Percentiles rank a stretch among this genome's conserved stretches.
phyloP scores from a whole-genome alignment of 2,113 vertebrate genomes.

The Xyrauchen texanus region DNA sequence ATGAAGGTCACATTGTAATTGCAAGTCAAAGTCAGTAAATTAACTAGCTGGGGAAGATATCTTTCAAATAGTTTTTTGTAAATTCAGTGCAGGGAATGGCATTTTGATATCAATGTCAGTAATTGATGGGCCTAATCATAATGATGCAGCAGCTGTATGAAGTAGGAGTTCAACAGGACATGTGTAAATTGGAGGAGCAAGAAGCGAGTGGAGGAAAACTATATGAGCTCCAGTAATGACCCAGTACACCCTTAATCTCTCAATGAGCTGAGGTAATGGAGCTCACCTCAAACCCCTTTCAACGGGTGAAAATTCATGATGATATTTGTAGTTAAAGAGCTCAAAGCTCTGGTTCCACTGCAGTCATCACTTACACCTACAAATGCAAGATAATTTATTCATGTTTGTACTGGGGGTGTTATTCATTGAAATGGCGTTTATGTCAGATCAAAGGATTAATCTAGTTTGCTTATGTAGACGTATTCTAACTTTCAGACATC shows the following conservation, averaged over 20 bases:
- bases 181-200: conserved; percentile 23
- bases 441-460: not conserved
- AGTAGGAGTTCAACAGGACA: conserved; percentile 18
- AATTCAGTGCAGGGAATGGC: conserved; percentile 25
- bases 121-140: conserved; percentile 23
- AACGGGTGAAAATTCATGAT: conserved; percentile 15
- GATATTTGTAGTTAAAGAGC: conserved; percentile 22
- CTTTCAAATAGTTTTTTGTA: conserved; percentile 4
- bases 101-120: conserved; percentile 15
- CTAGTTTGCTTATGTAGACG: no score
- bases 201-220: not conserved
- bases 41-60: conserved; percentile 34
- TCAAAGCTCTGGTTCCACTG: not conserved
- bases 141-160: conserved; percentile 19
- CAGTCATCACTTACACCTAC: conserved; percentile 17
- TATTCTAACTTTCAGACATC: no score
- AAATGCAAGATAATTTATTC: conserved; percentile 1
- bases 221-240: conserved; percentile 12
- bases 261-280: conserved; percentile 33
- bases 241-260: conserved; percentile 5
- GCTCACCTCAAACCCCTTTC: conserved; percentile 31
- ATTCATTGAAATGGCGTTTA: conserved; percentile 11
- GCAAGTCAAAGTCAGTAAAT: conserved; percentile 36
- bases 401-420: not conserved
- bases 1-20: conserved; percentile 35